Percentiles rank a stretch among this genome's conserved stretches.
These are phyloP conservation scores for Aptenodytes patagonicus DNA, from an alignment of 2,113 vertebrate genomes.

Conservation along the genomic window DNA sequence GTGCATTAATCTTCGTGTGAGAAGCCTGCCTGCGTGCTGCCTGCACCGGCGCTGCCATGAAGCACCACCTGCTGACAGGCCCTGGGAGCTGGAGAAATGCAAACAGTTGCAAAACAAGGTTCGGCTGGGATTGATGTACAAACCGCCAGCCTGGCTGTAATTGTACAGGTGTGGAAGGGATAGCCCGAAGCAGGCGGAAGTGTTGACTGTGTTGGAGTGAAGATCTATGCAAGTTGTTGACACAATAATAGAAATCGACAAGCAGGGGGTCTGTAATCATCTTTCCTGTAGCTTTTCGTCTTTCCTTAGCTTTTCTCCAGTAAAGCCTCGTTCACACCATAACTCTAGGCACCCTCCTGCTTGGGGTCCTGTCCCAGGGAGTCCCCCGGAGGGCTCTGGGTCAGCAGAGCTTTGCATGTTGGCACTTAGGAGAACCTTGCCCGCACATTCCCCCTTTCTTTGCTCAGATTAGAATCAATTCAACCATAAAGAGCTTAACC, in stretches of 20 bases:
- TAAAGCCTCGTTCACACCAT: background rate
- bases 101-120: fast-evolving
- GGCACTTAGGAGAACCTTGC: background rate
- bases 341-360: background rate
- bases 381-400: background rate
- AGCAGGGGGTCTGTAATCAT: background rate
- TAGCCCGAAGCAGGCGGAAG: background rate
- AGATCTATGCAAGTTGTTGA: background rate
- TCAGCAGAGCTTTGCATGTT: background rate
- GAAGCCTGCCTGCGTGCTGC: background rate
- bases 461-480: background rate
- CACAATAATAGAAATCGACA: background rate
- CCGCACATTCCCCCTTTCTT: background rate
- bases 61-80: background rate
- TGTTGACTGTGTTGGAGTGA: background rate
- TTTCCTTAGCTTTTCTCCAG: background rate
- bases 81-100: background rate
- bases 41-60: background rate
- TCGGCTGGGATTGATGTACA: fast-evolving
- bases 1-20: background rate
- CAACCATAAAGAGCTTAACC: background rate
- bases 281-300: background rate
- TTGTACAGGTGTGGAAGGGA: background rate
- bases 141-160: background rate
- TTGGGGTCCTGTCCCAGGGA: background rate